These are phyloP conservation scores for Hydrophis major DNA, from an alignment of 2,797 vertebrate genomes.

Conservation along the genomic window DNA sequence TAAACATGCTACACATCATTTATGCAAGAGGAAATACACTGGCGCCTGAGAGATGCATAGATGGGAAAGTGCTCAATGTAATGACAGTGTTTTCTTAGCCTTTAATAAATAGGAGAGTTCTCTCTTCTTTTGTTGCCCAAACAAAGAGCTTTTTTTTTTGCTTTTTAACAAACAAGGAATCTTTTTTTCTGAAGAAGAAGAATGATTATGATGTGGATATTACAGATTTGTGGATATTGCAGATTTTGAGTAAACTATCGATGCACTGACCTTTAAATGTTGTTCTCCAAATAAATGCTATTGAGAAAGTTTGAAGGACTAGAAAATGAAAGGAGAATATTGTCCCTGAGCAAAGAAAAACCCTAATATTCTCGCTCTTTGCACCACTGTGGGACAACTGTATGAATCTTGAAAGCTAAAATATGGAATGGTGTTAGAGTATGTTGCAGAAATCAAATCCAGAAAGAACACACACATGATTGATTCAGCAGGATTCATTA, in stretches of 20 bases:
- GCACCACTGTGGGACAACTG: background rate
- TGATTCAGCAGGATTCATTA: no score
- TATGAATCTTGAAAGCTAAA: background rate
- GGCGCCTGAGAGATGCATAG: background rate
- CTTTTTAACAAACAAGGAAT: conserved; percentile 7
- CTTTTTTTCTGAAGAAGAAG: conserved; percentile 4
- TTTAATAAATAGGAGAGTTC: background rate
- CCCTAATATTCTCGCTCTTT: background rate
- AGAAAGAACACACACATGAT: no score
- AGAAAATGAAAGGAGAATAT: background rate
- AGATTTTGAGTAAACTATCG: conserved; percentile 21
- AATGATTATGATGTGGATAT: background rate
- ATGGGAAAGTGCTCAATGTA: background rate
- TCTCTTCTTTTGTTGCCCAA: background rate
- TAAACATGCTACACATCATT: background rate
- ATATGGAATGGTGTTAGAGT: background rate
- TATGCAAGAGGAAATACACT: background rate
- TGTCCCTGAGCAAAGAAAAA: background rate
- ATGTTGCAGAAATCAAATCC: no score
- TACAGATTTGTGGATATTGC: conserved; percentile 7
- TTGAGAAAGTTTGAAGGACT: background rate
- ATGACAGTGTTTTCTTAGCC: background rate
- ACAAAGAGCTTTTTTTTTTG: background rate
- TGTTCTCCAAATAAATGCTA: conserved; percentile 28
- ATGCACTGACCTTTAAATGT: conserved; percentile 15